Conservation (phyloP, 2,113 vertebrate genomes). For the Catharus minimus region DNA sequence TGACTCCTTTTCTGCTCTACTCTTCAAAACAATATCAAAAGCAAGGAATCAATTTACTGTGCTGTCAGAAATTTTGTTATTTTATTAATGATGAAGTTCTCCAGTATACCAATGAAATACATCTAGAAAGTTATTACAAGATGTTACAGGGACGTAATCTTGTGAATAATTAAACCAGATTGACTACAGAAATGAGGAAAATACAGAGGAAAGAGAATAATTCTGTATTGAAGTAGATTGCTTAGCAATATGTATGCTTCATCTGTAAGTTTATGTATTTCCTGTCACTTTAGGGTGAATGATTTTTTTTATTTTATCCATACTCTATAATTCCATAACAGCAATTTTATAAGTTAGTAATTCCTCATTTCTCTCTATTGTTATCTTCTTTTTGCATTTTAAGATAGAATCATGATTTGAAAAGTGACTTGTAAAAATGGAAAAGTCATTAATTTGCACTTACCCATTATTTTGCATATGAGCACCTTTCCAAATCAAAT, state of each 20-base stretch:
- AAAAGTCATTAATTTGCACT: neutral
- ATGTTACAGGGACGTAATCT: neutral
- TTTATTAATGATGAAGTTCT: neutral
- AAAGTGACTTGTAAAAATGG: neutral
- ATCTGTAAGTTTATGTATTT: neutral
- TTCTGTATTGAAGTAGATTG: neutral
- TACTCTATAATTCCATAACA: neutral
- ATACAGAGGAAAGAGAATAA: neutral
- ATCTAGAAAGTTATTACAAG: neutral
- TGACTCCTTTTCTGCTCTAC: neutral
- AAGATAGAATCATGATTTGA: neutral
- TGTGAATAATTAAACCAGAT: neutral
- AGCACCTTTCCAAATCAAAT: neutral
- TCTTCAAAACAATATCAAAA: neutral
- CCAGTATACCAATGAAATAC: neutral
- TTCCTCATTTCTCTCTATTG: neutral
- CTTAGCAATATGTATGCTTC: neutral
- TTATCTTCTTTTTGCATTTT: neutral
- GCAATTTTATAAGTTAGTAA: neutral
- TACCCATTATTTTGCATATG: neutral
- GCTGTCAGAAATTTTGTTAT: neutral
- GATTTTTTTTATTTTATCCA: neutral
- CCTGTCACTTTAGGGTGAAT: neutral
- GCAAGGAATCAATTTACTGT: neutral
- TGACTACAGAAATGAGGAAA: neutral